A percentile compares a stretch with the other conserved stretches of the same genome.
These are phyloP conservation scores for Lobophora halterata DNA, from an alignment of 2,888 invertebrate genomes.

Conservation along the genomic window DNA sequence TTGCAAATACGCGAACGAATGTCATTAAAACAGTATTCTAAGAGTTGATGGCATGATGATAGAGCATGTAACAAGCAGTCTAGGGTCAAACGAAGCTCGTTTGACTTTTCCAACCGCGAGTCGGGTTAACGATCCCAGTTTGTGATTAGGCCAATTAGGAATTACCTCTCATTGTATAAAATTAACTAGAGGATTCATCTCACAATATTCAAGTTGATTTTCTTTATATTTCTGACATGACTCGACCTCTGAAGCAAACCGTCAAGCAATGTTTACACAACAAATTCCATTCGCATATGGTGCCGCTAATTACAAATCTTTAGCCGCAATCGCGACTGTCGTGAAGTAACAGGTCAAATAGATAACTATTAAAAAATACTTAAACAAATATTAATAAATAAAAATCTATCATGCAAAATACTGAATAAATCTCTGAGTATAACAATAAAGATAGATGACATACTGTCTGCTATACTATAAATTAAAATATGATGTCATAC, in stretches of 20 bases:
- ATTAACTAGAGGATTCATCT: constrained; percentile 22
- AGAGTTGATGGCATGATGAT: constrained; percentile 28
- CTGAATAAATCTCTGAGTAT: constrained; percentile 20
- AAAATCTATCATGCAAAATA: constrained; percentile 23
- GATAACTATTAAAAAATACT: no score
- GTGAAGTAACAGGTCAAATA: constrained; percentile 23
- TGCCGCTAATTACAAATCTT: constrained; percentile 32
- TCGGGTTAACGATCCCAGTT: constrained; percentile 39
- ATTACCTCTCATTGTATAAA: constrained; percentile 33
- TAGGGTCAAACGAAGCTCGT: constrained; percentile 35
- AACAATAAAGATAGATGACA: constrained; percentile 43
- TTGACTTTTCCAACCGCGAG: constrained; percentile 36
- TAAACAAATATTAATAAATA: constrained; percentile 18
- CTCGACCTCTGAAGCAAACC: constrained; percentile 24
- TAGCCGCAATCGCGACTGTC: constrained; percentile 25
- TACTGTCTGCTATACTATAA: constrained; percentile 52
- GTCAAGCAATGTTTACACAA: constrained; percentile 31
- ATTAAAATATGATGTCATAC: constrained; percentile 16
- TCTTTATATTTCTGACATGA: constrained; percentile 26
- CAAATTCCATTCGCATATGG: constrained; percentile 27
- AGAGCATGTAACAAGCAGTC: constrained; percentile 29
- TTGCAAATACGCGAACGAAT: constrained; percentile 22
- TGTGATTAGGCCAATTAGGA: constrained; percentile 39
- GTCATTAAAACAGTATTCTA: constrained; percentile 29
- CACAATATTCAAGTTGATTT: constrained; percentile 16